Evolutionary conservation across 2,888 invertebrate species (phyloP).

Genomic region (Xestia xanthographa): DNA sequence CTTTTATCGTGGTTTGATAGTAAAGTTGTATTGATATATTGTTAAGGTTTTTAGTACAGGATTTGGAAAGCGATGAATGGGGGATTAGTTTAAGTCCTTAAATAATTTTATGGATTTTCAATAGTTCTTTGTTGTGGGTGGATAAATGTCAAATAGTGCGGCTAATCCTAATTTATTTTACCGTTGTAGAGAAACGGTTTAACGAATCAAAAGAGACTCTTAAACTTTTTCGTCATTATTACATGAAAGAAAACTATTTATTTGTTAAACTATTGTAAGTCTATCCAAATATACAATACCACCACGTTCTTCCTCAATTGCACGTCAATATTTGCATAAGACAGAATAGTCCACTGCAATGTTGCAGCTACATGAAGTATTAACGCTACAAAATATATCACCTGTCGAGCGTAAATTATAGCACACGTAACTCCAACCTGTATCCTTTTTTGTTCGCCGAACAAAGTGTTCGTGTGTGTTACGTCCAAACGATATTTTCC

Average conservation of each 20-base stretch:
- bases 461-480: conserved; percentile 73
- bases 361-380: conserved; percentile 21
- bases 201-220: too few species aligned
- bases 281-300: neutral
- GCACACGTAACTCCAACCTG: conserved; percentile 39
- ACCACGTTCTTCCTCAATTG: neutral
- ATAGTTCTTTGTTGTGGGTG: conserved; percentile 20
- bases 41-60: neutral
- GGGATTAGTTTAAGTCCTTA: conserved; percentile 18
- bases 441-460: conserved; percentile 44
- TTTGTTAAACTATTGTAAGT: too few species aligned
- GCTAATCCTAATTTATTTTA: conserved; percentile 52
- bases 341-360: conserved; percentile 10
- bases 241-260: neutral
- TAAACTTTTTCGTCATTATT: neutral
- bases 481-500: conserved; percentile 80
- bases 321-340: conserved; percentile 13
- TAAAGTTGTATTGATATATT: conserved; percentile 7
- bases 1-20: conserved; percentile 14
- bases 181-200: neutral
- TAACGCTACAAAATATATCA: conserved; percentile 42
- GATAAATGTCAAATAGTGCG: conserved; percentile 38
- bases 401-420: conserved; percentile 38
- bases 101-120: conserved; percentile 50
- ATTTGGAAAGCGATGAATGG: conserved; percentile 11